These are phyloP conservation scores for Diaprepes abbreviatus DNA, from an alignment of 2,888 invertebrate species.

Conservation along the genomic window DNA sequence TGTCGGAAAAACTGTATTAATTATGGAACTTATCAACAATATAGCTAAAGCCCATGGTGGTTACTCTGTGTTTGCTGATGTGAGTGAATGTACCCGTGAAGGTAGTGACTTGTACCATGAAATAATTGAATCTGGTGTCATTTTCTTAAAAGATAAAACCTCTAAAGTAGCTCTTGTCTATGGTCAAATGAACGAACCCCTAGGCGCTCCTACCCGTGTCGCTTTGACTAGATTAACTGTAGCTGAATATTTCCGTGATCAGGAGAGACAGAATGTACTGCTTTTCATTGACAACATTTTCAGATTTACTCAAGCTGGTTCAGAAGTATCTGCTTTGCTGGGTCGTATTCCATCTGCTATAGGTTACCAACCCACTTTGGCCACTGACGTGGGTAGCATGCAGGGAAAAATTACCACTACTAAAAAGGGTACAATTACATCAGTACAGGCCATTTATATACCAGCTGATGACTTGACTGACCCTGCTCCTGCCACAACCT, in stretches of 20 bases:
- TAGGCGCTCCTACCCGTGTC: constrained; percentile 92
- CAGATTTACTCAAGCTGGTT: constrained; percentile 91
- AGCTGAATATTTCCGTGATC: constrained; percentile 94
- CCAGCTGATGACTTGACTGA: constrained; percentile 95
- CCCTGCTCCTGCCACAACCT: constrained; percentile 95
- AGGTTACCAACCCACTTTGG: constrained; percentile 95
- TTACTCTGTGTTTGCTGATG: constrained; percentile 93
- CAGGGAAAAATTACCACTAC: constrained; percentile 96
- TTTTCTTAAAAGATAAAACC: too few species aligned
- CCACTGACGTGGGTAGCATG: constrained; percentile 97
- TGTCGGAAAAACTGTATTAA: too few species aligned
- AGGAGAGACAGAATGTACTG: constrained; percentile 93
- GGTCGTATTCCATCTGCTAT: constrained; percentile 96
- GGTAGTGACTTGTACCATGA: constrained; percentile 94
- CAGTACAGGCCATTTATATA: constrained; percentile 92
- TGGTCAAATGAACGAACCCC: constrained; percentile 97
- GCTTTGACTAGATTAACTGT: constrained; percentile 92
- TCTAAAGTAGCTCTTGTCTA: too few species aligned
- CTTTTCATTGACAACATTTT: constrained; percentile 97
- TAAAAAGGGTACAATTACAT: constrained; percentile 93
- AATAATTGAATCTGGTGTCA: too few species aligned
- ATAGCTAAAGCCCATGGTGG: too few species aligned
- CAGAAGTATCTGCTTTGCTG: constrained; percentile 90
- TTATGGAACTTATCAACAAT: too few species aligned
- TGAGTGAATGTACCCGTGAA: too few species aligned